Evolutionary conservation across 2,797 vertebrate genomes (phyloP).

Genomic region (Sebastes elongatus): DNA sequence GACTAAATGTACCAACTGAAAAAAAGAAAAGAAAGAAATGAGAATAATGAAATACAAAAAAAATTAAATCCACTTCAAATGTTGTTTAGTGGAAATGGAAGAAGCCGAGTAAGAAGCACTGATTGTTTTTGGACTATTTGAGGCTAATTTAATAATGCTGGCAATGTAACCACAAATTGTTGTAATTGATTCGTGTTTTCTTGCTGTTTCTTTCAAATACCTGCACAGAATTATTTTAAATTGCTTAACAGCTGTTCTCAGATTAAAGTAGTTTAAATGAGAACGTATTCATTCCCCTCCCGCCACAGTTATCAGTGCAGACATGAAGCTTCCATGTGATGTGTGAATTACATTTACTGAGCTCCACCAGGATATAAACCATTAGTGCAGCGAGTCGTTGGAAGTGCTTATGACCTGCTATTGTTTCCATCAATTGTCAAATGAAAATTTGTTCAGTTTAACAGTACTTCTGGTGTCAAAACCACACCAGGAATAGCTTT

Average conservation of each 20-base stretch:
- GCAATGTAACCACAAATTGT: not conserved
- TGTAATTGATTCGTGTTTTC: not conserved
- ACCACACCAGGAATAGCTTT: conserved; percentile 59
- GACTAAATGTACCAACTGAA: not conserved
- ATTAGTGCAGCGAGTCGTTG: conserved; percentile 34
- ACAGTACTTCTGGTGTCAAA: conserved; percentile 64
- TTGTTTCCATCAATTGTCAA: conserved; percentile 76
- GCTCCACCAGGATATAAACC: conserved; percentile 30
- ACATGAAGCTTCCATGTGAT: conserved; percentile 37
- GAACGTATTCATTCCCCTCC: not conserved
- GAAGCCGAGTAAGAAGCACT: not conserved
- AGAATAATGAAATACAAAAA: not conserved
- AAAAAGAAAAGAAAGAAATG: not conserved
- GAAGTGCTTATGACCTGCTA: conserved; percentile 46
- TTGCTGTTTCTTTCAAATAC: conserved; percentile 8
- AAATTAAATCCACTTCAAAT: not conserved
- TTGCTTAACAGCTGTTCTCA: conserved; percentile 10
- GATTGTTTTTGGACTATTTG: not conserved
- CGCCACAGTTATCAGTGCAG: conserved; percentile 19
- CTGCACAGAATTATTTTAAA: not conserved
- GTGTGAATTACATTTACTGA: conserved; percentile 48
- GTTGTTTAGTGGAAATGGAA: not conserved
- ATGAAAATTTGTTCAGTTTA: conserved; percentile 68
- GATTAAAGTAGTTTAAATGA: not conserved
- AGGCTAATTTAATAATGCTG: not conserved